Percentiles rank a stretch among this genome's conserved stretches.
Conservation (phyloP, 2,888 invertebrate genomes). For the Brenthis daphne region DNA sequence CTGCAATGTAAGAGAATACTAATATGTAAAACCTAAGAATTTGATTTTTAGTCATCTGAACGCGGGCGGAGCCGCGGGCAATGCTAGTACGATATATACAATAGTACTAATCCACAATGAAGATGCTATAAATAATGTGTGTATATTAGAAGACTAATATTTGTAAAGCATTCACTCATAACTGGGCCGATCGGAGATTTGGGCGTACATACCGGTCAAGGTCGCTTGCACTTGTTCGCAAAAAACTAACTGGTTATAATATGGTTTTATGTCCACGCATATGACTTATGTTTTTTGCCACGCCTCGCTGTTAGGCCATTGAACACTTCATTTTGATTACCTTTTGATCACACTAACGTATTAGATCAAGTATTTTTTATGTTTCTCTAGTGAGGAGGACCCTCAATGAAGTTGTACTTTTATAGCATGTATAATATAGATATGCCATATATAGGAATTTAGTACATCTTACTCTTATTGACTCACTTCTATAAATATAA, state of each 20-base stretch:
- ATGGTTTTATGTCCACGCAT: conserved; percentile 62
- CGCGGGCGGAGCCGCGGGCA: no score
- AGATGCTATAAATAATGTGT: no score
- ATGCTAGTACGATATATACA: no score
- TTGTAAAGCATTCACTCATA: conserved; percentile 28
- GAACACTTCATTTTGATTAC: conserved; percentile 33
- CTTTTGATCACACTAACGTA: not conserved
- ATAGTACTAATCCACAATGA: no score
- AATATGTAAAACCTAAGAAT: no score
- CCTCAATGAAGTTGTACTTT: conserved; percentile 18
- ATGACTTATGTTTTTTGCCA: conserved; percentile 55
- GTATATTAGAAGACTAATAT: no score
- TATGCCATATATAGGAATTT: no score
- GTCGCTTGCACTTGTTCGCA: conserved; percentile 72
- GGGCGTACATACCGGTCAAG: conserved; percentile 71
- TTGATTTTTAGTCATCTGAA: no score
- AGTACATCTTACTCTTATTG: no score
- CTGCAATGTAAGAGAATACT: no score
- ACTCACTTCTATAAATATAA: no score
- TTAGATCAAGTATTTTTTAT: not conserved
- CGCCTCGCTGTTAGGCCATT: conserved; percentile 27
- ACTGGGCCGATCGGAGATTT: conserved; percentile 53
- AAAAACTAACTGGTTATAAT: conserved; percentile 72
- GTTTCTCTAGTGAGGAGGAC: not conserved
- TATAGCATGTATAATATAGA: no score